These are phyloP conservation scores for Oryzias javanicus DNA, from an alignment of 2,113 vertebrate genomes.

Conservation along the genomic window DNA sequence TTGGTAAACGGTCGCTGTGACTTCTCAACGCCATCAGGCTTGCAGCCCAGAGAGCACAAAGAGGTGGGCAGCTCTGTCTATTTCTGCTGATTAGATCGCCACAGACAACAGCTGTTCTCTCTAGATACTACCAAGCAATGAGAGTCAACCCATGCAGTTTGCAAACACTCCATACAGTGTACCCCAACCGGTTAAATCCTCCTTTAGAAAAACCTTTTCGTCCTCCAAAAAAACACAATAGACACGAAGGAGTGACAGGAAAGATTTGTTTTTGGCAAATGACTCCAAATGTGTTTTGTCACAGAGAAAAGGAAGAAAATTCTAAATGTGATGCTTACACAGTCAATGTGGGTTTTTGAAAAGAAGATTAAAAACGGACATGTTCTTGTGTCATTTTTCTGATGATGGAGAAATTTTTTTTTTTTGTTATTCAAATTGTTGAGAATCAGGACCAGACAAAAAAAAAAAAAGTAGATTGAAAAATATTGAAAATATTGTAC, in stretches of 20 bases:
- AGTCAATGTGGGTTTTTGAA: too few relatives aligned
- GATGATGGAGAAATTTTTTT: too few relatives aligned
- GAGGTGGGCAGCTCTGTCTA: slow-evolving; percentile 17
- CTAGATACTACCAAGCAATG: slow-evolving; percentile 44
- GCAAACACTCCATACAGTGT: slow-evolving; percentile 8
- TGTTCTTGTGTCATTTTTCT: too few relatives aligned
- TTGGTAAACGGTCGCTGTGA: slow-evolving; percentile 22
- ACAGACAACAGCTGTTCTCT: slow-evolving; percentile 55
- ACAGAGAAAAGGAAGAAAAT: too few relatives aligned
- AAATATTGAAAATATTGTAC: too few relatives aligned
- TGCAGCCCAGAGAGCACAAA: slow-evolving; percentile 3
- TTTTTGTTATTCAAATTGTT: too few relatives aligned
- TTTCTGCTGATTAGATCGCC: slow-evolving; percentile 66
- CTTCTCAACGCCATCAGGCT: slow-evolving; percentile 23
- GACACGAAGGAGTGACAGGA: slow-evolving; percentile 15
- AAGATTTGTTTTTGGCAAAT: slow-evolving; percentile 8
- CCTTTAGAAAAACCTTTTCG: not conserved
- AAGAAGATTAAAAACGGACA: too few relatives aligned
- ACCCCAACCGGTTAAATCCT: slow-evolving; percentile 26
- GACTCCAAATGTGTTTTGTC: not conserved
- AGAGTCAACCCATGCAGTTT: not conserved
- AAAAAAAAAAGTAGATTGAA: too few relatives aligned
- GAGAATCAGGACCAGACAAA: too few relatives aligned
- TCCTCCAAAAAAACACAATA: slow-evolving; percentile 21
- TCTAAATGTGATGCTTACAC: too few relatives aligned